Conservation (phyloP, 2,797 vertebrate species). For the Odontamblyopus rebecca region DNA sequence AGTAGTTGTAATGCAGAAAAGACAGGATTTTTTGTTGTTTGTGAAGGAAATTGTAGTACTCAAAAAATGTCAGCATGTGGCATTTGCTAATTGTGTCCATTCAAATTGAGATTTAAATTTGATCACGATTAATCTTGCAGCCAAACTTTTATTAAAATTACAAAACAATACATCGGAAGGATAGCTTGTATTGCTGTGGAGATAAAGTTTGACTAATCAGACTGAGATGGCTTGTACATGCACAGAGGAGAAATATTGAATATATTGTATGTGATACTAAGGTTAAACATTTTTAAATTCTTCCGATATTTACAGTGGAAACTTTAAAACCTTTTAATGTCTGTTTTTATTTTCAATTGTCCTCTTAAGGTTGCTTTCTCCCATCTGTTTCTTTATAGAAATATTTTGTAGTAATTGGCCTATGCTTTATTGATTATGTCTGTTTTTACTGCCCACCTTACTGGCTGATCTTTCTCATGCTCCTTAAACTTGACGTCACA, state of each 20-base stretch:
- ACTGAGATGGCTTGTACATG: background rate
- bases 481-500: conserved; percentile 42
- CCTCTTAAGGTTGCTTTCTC: background rate
- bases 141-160: too few relatives aligned
- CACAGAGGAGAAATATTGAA: background rate
- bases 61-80: too few relatives aligned
- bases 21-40: too few relatives aligned
- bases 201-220: background rate
- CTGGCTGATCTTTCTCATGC: conserved; percentile 51
- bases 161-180: background rate
- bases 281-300: too few relatives aligned
- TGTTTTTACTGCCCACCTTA: conserved; percentile 29
- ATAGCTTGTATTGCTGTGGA: background rate
- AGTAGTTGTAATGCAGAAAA: too few relatives aligned
- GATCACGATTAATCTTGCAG: too few relatives aligned
- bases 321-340: background rate
- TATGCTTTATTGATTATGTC: conserved; percentile 44
- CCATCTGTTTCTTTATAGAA: background rate
- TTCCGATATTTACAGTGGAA: background rate
- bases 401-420: conserved; percentile 22
- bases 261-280: background rate
- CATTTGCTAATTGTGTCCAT: too few relatives aligned
- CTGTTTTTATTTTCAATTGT: background rate
- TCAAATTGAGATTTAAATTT: too few relatives aligned
- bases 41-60: too few relatives aligned